Conservation (phyloP, 2,113 vertebrate genomes). For the Tricholaema leucomelas region DNA sequence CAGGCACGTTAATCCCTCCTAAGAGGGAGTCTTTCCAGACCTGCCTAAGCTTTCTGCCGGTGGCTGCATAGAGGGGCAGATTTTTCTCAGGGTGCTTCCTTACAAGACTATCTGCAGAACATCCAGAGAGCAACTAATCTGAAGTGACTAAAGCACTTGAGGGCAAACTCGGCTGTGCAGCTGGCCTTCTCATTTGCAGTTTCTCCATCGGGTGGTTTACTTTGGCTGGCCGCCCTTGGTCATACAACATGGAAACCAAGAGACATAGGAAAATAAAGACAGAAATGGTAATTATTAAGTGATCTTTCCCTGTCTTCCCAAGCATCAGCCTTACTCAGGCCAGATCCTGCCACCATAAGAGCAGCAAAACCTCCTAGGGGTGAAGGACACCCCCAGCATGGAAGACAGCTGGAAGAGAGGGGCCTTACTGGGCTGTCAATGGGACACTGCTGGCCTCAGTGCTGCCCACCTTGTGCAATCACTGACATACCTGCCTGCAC, state of each 20-base stretch:
- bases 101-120: neutral
- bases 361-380: neutral
- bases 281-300: neutral
- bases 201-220: neutral
- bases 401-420: fast-evolving
- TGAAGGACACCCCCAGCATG: neutral
- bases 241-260: neutral
- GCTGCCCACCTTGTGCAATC: fast-evolving
- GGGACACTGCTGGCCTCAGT: neutral
- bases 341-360: neutral
- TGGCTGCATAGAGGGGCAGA: neutral
- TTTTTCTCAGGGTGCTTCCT: neutral
- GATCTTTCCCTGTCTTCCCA: neutral
- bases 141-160: neutral
- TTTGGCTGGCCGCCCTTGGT: neutral
- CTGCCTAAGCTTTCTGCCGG: neutral
- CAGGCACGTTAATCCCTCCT: neutral
- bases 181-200: neutral
- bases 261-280: neutral
- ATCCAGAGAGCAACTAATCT: neutral
- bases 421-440: fast-evolving
- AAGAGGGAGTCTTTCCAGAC: conserved; percentile 38
- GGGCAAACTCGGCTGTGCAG: neutral
- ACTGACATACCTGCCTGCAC: fast-evolving
- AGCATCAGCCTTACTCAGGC: neutral